Evolutionary conservation across 2,888 invertebrate species (phyloP).

Genomic region (Polietes domitor): DNA sequence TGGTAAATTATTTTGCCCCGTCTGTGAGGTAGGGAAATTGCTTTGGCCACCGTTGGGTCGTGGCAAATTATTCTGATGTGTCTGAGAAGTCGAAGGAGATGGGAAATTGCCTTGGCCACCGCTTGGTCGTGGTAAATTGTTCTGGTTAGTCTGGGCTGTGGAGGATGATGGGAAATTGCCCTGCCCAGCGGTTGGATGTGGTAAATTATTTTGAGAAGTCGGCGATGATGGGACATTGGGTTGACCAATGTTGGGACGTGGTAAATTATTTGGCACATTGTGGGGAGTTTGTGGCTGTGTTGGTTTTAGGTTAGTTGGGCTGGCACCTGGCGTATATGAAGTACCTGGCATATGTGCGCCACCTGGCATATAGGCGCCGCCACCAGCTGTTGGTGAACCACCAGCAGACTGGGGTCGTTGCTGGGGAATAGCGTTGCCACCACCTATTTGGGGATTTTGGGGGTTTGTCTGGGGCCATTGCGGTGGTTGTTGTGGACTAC

Average conservation of each 20-base stretch:
- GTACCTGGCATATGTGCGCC: constrained; percentile 6
- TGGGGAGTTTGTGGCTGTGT: constrained; percentile 42
- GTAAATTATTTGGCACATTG: constrained; percentile 43
- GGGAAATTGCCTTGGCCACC: neutral
- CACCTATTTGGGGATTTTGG: neutral
- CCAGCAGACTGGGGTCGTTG: constrained; percentile 41
- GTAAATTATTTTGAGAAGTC: neutral
- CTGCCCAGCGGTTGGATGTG: neutral
- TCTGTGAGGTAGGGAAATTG: neutral
- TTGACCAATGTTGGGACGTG: neutral
- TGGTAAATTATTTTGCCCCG: constrained; percentile 8
- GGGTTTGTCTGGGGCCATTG: constrained; percentile 70
- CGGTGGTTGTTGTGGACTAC: constrained; percentile 68
- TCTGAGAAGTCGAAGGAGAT: neutral
- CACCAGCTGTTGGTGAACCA: constrained; percentile 6
- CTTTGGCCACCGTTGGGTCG: constrained; percentile 58
- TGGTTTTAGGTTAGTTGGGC: constrained; percentile 3
- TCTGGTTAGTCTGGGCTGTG: constrained; percentile 30
- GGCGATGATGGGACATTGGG: constrained; percentile 3
- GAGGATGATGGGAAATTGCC: constrained; percentile 5
- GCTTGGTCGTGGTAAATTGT: neutral
- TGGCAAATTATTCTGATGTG: constrained; percentile 13
- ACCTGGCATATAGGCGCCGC: constrained; percentile 39
- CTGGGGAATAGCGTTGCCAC: constrained; percentile 7
- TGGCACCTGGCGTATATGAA: neutral